Percentiles rank a stretch among this genome's conserved stretches.
Evolutionary conservation across 1,140 invertebrate species (phyloP).

Genomic region (Apis laboriosa): DNA sequence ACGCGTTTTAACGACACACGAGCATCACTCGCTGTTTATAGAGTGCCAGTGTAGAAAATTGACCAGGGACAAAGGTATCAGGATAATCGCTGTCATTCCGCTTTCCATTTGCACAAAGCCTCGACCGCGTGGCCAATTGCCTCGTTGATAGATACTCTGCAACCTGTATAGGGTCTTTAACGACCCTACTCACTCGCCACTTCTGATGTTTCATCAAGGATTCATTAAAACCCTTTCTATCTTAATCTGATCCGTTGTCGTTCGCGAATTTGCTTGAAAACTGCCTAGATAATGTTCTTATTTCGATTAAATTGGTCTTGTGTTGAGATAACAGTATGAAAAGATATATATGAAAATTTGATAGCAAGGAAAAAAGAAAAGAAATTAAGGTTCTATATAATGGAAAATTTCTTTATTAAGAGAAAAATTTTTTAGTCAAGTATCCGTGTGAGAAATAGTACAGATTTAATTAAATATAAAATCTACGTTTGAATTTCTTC

Average conservation of each 20-base stretch:
- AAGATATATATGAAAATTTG: not conserved
- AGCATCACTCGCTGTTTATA: not conserved
- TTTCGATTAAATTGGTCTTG: not conserved
- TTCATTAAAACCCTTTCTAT: slow-evolving; percentile 50
- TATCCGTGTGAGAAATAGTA: no score
- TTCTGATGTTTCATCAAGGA: slow-evolving; percentile 52
- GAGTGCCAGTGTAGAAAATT: slow-evolving; percentile 30
- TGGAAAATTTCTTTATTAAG: no score
- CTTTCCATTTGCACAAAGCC: slow-evolving; percentile 47
- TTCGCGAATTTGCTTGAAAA: slow-evolving; percentile 6
- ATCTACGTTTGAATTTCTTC: no score
- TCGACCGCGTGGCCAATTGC: slow-evolving; percentile 44
- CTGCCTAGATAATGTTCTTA: not conserved
- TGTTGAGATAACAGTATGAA: not conserved
- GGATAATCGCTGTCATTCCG: slow-evolving; percentile 40
- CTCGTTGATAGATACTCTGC: slow-evolving; percentile 57
- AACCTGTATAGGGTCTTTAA: slow-evolving; percentile 33
- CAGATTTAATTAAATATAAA: no score
- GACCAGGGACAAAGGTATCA: slow-evolving; percentile 8
- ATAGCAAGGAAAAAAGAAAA: no score
- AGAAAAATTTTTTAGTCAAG: no score
- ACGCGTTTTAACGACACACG: not conserved
- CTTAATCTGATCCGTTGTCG: slow-evolving; percentile 11
- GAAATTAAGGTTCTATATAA: no score
- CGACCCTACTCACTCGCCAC: slow-evolving; percentile 34